These are phyloP conservation scores for Notamacropus eugenii DNA, from an alignment of 2,797 vertebrate species.

Conservation along the genomic window DNA sequence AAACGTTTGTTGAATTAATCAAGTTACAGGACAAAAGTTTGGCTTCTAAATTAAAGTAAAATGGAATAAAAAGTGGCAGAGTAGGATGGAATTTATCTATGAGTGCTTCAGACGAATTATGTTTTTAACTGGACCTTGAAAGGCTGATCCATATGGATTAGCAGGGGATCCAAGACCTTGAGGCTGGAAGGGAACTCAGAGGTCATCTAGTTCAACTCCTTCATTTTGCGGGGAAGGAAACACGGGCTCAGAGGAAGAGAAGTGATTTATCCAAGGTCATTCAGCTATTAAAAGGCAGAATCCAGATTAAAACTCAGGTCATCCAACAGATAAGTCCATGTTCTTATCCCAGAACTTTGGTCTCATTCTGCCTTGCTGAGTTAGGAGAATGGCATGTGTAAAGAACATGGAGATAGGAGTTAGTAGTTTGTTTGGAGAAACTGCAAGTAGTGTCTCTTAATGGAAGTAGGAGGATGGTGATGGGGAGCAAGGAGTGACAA, in stretches of 20 bases:
- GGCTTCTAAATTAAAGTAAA: background rate
- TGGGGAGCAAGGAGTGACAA: background rate
- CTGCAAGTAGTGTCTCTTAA: background rate
- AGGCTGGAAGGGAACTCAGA: rapidly evolving
- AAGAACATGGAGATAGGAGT: background rate
- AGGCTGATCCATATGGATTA: background rate
- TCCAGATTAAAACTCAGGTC: background rate
- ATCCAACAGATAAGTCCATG: background rate
- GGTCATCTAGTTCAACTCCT: background rate
- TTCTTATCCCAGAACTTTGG: background rate
- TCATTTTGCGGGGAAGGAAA: rapidly evolving
- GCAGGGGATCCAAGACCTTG: background rate
- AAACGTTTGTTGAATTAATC: background rate
- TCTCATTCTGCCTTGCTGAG: background rate
- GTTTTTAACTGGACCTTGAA: background rate
- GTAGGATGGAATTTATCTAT: background rate
- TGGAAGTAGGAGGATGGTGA: background rate
- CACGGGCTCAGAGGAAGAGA: background rate
- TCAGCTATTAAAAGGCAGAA: background rate
- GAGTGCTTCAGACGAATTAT: background rate
- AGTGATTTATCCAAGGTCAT: background rate
- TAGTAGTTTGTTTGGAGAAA: background rate
- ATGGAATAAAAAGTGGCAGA: background rate
- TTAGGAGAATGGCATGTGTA: background rate
- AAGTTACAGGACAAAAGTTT: background rate